Percentiles rank a stretch among this genome's conserved stretches.
These are phyloP conservation scores for Oreochromis grahami DNA, from an alignment of 2,797 vertebrate genomes.

Conservation along the genomic window DNA sequence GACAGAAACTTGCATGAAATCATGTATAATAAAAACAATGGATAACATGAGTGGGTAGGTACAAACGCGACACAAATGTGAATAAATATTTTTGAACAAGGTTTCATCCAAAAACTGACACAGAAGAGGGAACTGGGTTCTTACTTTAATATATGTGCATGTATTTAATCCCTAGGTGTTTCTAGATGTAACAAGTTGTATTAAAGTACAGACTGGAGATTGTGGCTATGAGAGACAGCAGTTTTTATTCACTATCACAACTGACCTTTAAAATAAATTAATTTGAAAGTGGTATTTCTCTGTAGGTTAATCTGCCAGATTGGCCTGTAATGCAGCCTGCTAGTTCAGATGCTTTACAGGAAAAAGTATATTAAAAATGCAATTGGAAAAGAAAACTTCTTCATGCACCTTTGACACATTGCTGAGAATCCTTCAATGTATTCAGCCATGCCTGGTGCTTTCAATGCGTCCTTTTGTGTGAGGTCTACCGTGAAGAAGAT, in stretches of 20 bases:
- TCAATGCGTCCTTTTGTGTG: slow-evolving; percentile 39
- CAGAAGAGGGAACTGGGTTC: not conserved
- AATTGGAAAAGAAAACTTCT: slow-evolving; percentile 9
- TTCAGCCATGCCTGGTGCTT: slow-evolving; percentile 23
- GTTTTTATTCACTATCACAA: not conserved
- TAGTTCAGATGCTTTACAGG: not conserved
- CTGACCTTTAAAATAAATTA: slow-evolving; percentile 7
- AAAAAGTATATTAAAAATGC: not conserved
- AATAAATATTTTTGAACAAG: not conserved
- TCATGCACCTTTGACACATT: slow-evolving; percentile 3
- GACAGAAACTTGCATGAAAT: not conserved
- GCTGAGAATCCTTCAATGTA: slow-evolving; percentile 5
- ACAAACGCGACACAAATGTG: not conserved
- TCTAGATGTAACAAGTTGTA: not conserved
- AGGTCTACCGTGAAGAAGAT: slow-evolving; percentile 51
- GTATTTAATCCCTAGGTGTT: not conserved
- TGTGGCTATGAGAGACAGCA: not conserved
- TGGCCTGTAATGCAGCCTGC: not conserved
- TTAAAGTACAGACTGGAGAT: not conserved
- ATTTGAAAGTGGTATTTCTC: not conserved
- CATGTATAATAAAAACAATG: not conserved
- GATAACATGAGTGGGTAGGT: not conserved
- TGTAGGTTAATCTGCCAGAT: slow-evolving; percentile 2
- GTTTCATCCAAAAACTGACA: not conserved
- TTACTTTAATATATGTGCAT: not conserved